A percentile compares a stretch with the other conserved stretches of the same genome.
These are phyloP conservation scores for Magallana gigas DNA, from an alignment of 1,140 invertebrate genomes.

Conservation along the genomic window DNA sequence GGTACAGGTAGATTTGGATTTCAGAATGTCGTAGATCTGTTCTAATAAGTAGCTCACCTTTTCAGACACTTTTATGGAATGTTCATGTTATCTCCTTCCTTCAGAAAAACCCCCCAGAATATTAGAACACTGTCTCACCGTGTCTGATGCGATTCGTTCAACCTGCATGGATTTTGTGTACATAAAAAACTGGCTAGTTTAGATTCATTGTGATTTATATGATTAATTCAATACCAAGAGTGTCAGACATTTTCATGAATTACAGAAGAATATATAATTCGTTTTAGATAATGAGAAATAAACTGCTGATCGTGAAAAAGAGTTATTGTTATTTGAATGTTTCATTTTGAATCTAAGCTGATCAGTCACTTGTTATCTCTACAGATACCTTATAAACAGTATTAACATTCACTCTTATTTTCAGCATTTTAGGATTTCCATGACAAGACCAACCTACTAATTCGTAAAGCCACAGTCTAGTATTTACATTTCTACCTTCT, in stretches of 20 bases:
- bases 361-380: not conserved
- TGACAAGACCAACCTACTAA: not conserved
- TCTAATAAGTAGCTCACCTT: conserved; percentile 26
- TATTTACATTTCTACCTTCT: not conserved
- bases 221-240: not conserved
- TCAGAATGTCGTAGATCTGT: not conserved
- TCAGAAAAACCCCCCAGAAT: not conserved
- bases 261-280: not conserved
- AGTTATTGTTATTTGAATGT: not conserved
- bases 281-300: not conserved
- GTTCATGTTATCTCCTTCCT: not conserved
- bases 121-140: not conserved
- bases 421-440: not conserved
- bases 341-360: conserved; percentile 5
- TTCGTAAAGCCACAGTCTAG: not conserved
- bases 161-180: conserved; percentile 16
- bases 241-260: not conserved
- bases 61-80: not conserved
- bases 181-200: not conserved
- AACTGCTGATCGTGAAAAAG: not conserved
- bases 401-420: not conserved
- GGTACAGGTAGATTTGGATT: not conserved
- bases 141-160: not conserved
- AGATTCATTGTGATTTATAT: not conserved
- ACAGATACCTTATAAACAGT: not conserved